Evolutionary conservation across 2,797 vertebrate species (phyloP), one percentile per base, ranked within the genome.

Genomic region (Mormyrus proboscirostris): DNA sequence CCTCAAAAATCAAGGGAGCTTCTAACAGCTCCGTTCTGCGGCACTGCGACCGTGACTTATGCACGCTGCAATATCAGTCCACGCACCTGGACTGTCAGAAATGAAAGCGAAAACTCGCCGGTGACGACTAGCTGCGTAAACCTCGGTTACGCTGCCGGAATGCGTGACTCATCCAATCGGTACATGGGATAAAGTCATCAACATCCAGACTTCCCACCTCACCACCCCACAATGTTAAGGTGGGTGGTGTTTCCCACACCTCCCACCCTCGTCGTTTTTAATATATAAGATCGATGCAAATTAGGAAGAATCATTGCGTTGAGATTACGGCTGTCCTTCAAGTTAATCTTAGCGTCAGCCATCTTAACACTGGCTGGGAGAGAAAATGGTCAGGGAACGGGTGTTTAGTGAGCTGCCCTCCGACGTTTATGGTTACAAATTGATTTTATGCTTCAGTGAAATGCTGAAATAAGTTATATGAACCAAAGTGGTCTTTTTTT

Each of bases 181-280:
- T 22, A 29, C 57, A 65, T 25, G 86, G 47, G n/a, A 88, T 88
- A 38, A 47, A 82, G 38, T 69, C 55, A 65, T 47, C 57, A 65
- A 49, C 86, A 65, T 69, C 19, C 22, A 88, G 33, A 62, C 59
- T 44, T 88, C 69, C 53, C 85, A 22, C 53, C 55, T 12, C 41
- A 65, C 55, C 86, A 47, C 14, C 86, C 38, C 59, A 87, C 33
- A 41, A 62, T 59, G 33, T 57, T 59, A 19, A 49, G 59, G 86
- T 88, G 59, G 86, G 86, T 47, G 86, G 86, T 62, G 59, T 88
- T 88, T 88, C 57, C 57, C 41, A 65, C 57, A 65, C 86, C 86
- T 88, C 57, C 86, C 57, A 65, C 57, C 86, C 8, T 49, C 22
- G 33, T 59, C 16, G 22, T 84, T 51, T 51, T 41, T 59, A 87